Percentiles rank a stretch among this genome's conserved stretches.
Evolutionary conservation across 2,113 vertebrate species (phyloP).

Genomic region (Trichomycterus rosablanca): DNA sequence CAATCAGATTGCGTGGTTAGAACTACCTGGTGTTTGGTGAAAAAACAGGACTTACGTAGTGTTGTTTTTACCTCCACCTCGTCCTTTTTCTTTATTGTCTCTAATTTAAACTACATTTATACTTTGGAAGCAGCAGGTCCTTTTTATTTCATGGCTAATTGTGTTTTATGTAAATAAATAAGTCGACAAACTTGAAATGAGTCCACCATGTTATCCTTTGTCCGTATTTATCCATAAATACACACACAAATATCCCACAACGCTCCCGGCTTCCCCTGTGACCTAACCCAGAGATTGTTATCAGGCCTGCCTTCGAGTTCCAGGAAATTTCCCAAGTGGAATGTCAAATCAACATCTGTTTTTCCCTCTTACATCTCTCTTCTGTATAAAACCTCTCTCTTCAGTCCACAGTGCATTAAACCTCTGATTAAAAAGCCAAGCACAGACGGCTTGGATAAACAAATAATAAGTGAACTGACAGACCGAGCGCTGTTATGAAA

Average conservation of each 20-base stretch:
- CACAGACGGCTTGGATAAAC: slow-evolving; percentile 30
- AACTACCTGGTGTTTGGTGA: too few relatives aligned
- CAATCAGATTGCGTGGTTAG: too few relatives aligned
- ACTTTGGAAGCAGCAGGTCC: slow-evolving; percentile 4
- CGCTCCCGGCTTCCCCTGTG: slow-evolving; percentile 41
- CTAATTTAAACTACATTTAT: too few relatives aligned
- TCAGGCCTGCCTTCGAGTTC: slow-evolving; percentile 46
- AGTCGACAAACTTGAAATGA: slow-evolving; percentile 29
- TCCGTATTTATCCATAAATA: slow-evolving; percentile 39
- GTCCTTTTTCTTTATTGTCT: too few relatives aligned
- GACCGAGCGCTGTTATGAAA: slow-evolving; percentile 11
- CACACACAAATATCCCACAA: slow-evolving; percentile 40
- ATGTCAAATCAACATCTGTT: slow-evolving; percentile 53
- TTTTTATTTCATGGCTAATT: slow-evolving; percentile 5
- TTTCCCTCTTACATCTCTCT: not conserved
- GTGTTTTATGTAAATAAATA: slow-evolving; percentile 5
- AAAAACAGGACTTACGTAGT: too few relatives aligned
- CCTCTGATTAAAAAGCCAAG: slow-evolving; percentile 32
- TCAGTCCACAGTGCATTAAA: slow-evolving; percentile 28
- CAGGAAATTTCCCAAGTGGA: slow-evolving; percentile 53
- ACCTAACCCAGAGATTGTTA: slow-evolving; percentile 51
- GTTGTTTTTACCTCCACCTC: too few relatives aligned
- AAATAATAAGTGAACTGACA: slow-evolving; percentile 23
- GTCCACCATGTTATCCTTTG: slow-evolving; percentile 27
- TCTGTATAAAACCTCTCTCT: slow-evolving; percentile 34